phyloP scores from a whole-genome alignment of 1,140 invertebrate species.

The Steinernema feltiae region DNA sequence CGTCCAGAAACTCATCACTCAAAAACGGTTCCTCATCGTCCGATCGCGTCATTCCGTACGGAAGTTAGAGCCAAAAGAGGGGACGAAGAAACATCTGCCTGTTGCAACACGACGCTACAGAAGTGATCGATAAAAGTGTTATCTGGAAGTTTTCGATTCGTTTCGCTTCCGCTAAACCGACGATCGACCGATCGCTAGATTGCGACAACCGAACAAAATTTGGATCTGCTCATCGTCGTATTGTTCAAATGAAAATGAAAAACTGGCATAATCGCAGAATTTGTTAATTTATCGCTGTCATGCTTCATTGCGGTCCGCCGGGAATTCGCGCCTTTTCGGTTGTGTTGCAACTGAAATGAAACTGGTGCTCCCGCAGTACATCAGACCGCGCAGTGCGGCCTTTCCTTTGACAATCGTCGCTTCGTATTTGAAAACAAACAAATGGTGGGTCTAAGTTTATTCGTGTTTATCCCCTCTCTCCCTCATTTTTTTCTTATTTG shows the following conservation, averaged over 20 bases:
- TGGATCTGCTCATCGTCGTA: no score
- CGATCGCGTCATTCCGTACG: background rate
- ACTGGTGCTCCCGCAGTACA: background rate
- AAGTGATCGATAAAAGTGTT: background rate
- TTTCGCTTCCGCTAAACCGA: background rate
- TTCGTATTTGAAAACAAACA: background rate
- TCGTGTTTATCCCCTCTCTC: background rate
- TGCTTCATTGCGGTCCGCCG: background rate
- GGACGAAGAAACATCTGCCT: background rate
- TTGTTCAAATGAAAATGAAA: no score
- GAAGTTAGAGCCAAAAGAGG: background rate
- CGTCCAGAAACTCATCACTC: background rate
- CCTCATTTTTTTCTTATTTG: background rate
- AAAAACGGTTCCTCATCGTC: background rate
- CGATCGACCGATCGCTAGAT: background rate
- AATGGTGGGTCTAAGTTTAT: slow-evolving; percentile 12
- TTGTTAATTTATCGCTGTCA: slow-evolving; percentile 9
- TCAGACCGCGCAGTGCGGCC: background rate
- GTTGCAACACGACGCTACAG: background rate
- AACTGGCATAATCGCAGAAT: slow-evolving; percentile 1
- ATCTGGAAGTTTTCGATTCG: background rate
- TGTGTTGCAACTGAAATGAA: background rate
- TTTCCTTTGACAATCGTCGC: background rate
- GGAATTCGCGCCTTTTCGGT: background rate
- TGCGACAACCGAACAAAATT: background rate